Conservation (phyloP, 92 coral and sea anemone genomes). For the Muricea muricata region DNA sequence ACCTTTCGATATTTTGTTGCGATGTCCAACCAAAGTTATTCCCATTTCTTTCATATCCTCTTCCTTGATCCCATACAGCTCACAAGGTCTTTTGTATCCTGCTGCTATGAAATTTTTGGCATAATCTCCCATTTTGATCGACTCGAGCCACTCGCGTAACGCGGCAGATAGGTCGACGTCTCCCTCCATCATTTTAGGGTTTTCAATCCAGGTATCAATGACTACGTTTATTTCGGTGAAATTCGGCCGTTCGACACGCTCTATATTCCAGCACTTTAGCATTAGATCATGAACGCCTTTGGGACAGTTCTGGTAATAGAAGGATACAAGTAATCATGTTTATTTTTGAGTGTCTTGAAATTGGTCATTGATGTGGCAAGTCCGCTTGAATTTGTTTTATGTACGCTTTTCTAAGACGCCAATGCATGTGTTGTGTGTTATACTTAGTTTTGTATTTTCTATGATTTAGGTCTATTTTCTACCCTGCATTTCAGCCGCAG, state of each 20-base stretch:
- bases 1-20: constrained; percentile 90
- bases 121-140: constrained; percentile 77
- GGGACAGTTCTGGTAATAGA: constrained; percentile 70
- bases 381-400: no score
- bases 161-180: constrained; percentile 66
- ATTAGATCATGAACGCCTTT: constrained; percentile 80
- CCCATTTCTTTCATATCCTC: constrained; percentile 76
- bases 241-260: constrained; percentile 75
- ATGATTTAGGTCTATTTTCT: no score
- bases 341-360: no score
- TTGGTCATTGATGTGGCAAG: no score
- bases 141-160: constrained; percentile 77
- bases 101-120: constrained; percentile 56
- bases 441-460: no score
- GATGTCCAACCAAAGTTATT: constrained; percentile 83
- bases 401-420: no score
- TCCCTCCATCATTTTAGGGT: constrained; percentile 71
- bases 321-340: no score
- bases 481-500: no score
- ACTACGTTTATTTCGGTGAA: constrained; percentile 63
- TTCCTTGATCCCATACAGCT: constrained; percentile 65
- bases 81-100: constrained; percentile 62
- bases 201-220: constrained; percentile 72
- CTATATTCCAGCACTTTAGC: constrained; percentile 78
- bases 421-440: no score